phyloP scores from a whole-genome alignment of 2,113 vertebrate genomes.

The Corythaeola cristata region DNA sequence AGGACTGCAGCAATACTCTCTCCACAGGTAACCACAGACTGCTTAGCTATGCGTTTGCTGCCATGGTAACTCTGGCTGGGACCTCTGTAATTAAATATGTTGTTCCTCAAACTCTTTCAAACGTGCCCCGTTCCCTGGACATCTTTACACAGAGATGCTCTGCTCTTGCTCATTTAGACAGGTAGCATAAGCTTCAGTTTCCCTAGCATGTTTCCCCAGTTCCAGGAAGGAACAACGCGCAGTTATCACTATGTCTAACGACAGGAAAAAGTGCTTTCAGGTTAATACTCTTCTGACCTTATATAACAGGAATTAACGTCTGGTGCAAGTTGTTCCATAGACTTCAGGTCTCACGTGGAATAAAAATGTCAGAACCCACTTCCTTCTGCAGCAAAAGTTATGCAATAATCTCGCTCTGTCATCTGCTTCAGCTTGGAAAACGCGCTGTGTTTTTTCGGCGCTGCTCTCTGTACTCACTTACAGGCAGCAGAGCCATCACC shows the following conservation, averaged over 20 bases:
- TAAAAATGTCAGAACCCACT: neutral
- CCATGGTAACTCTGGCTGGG: neutral
- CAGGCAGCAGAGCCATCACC: neutral
- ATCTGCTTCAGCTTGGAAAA: neutral
- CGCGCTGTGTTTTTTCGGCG: neutral
- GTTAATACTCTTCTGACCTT: neutral
- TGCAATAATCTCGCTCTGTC: neutral
- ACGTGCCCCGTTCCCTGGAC: neutral
- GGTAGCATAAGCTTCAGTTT: neutral
- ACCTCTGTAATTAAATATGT: neutral
- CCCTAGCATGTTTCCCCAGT: neutral
- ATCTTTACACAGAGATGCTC: neutral
- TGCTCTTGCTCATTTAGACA: neutral
- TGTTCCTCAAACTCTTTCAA: neutral
- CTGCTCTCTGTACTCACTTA: neutral
- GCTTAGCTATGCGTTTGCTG: neutral
- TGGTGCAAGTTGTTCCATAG: fast-evolving
- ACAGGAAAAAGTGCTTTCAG: neutral
- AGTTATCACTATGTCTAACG: neutral
- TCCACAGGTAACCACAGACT: neutral
- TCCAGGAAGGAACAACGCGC: neutral
- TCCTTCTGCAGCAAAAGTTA: neutral
- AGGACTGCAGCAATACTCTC: neutral
- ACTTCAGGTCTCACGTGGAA: neutral
- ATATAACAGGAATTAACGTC: neutral